phyloP scores from a whole-genome alignment of 1,140 invertebrate genomes.

The Atta colombica region DNA sequence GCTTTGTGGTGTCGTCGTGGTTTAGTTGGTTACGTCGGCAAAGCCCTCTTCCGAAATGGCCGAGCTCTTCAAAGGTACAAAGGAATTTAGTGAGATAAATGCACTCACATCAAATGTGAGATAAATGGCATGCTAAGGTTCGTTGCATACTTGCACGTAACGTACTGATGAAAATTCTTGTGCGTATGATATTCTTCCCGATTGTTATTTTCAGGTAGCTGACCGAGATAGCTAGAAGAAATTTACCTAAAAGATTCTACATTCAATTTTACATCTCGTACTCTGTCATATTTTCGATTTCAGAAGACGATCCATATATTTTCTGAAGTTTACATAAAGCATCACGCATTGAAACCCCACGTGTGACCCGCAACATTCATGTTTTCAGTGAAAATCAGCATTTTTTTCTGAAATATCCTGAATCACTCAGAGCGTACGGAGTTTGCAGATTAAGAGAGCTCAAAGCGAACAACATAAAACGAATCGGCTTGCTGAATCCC shows the following conservation, averaged over 20 bases:
- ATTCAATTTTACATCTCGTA: not conserved
- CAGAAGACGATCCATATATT: not conserved
- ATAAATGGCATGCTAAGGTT: slow-evolving; percentile 36
- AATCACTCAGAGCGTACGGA: slow-evolving; percentile 19
- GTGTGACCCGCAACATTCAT: not conserved
- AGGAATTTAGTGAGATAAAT: slow-evolving; percentile 42
- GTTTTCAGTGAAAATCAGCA: not conserved
- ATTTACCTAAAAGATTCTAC: not conserved
- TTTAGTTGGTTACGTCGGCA: slow-evolving; percentile 52
- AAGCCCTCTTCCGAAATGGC: slow-evolving; percentile 44
- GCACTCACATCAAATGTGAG: slow-evolving; percentile 39
- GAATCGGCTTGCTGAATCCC: not conserved
- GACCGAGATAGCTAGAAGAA: not conserved
- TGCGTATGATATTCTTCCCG: slow-evolving; percentile 15
- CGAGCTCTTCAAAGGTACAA: slow-evolving; percentile 42
- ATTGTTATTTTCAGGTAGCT: slow-evolving; percentile 21
- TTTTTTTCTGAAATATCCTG: slow-evolving; percentile 40
- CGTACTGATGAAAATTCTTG: slow-evolving; percentile 5
- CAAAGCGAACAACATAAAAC: slow-evolving; percentile 39
- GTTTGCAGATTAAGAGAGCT: slow-evolving; percentile 53
- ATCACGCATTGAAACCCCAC: not conserved
- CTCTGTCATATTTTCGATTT: not conserved
- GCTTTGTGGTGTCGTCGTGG: slow-evolving; percentile 61
- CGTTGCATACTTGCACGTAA: slow-evolving; percentile 4
- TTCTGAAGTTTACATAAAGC: not conserved